Percentiles rank a stretch among this genome's conserved stretches.
phyloP scores from a whole-genome alignment of 2,113 vertebrate genomes.

The Nicator chloris region DNA sequence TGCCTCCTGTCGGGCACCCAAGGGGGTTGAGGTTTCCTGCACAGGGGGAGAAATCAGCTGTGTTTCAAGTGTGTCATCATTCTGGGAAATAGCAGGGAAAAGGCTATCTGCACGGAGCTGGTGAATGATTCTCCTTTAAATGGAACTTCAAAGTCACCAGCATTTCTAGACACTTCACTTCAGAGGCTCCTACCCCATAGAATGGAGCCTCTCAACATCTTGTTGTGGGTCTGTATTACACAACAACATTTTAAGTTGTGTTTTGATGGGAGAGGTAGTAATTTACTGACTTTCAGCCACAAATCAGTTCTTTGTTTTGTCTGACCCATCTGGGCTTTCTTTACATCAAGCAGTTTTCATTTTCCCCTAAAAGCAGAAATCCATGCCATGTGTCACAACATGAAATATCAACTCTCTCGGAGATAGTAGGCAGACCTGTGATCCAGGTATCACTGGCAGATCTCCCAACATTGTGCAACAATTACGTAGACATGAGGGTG shows the following conservation, averaged over 20 bases:
- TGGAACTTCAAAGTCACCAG: not conserved
- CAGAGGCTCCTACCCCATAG: not conserved
- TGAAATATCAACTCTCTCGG: accelerated
- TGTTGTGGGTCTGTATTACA: not conserved
- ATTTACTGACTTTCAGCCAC: not conserved
- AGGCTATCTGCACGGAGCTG: not conserved
- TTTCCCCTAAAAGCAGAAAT: not conserved
- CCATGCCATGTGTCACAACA: not conserved
- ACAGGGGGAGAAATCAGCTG: not conserved
- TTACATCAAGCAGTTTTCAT: not conserved
- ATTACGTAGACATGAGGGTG: not conserved
- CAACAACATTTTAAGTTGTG: accelerated
- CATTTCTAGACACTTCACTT: not conserved
- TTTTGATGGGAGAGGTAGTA: not conserved
- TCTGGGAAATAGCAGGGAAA: not conserved
- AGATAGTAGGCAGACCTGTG: not conserved
- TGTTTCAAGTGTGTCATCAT: not conserved
- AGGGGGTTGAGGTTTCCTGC: accelerated
- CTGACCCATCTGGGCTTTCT: not conserved
- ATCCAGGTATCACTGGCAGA: not conserved
- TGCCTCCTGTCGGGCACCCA: not conserved
- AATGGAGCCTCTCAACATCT: not conserved
- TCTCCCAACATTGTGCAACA: not conserved
- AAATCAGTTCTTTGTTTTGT: not conserved
- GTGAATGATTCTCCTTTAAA: not conserved